Evolutionary conservation across 2,888 invertebrate genomes (phyloP).

Genomic region (Aspidapion aeneum): DNA sequence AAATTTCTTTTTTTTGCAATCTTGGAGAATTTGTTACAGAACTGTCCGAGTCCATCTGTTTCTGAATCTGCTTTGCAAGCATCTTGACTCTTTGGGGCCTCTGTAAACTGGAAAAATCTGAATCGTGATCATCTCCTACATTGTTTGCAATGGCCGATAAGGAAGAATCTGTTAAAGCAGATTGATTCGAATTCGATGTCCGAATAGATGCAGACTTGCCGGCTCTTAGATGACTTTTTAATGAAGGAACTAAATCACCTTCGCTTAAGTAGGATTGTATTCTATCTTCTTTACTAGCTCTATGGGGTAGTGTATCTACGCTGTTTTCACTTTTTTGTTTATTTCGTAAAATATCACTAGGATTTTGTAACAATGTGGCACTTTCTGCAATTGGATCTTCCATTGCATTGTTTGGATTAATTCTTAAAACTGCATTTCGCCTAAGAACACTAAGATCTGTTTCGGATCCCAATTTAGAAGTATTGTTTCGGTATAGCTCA

Average conservation of each 20-base stretch:
- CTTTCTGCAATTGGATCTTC: slow-evolving; percentile 10
- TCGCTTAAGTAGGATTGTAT: slow-evolving; percentile 27
- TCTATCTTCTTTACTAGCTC: slow-evolving; percentile 24
- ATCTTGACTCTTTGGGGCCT: slow-evolving; percentile 14
- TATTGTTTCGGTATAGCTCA: slow-evolving; percentile 27
- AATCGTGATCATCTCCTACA: slow-evolving; percentile 36
- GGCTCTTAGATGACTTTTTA: slow-evolving; percentile 13
- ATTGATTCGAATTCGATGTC: slow-evolving; percentile 24
- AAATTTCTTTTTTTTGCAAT: background rate
- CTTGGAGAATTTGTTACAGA: background rate
- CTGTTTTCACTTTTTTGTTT: slow-evolving; percentile 21
- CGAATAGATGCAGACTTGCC: slow-evolving; percentile 20
- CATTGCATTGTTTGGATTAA: slow-evolving; percentile 7
- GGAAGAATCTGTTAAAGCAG: slow-evolving; percentile 29
- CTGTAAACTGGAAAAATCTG: slow-evolving; percentile 22
- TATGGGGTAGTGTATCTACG: slow-evolving; percentile 9
- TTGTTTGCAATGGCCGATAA: slow-evolving; percentile 30
- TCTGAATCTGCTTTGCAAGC: slow-evolving; percentile 6
- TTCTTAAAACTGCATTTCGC: background rate
- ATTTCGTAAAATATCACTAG: slow-evolving; percentile 11
- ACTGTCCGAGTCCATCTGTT: background rate
- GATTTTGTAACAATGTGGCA: slow-evolving; percentile 9
- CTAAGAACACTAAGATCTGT: slow-evolving; percentile 13
- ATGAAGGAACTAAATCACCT: slow-evolving; percentile 27
- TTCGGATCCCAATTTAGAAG: slow-evolving; percentile 12